Conservation (phyloP, 2,888 invertebrate genomes). For the Dorcus parallelipipedus region DNA sequence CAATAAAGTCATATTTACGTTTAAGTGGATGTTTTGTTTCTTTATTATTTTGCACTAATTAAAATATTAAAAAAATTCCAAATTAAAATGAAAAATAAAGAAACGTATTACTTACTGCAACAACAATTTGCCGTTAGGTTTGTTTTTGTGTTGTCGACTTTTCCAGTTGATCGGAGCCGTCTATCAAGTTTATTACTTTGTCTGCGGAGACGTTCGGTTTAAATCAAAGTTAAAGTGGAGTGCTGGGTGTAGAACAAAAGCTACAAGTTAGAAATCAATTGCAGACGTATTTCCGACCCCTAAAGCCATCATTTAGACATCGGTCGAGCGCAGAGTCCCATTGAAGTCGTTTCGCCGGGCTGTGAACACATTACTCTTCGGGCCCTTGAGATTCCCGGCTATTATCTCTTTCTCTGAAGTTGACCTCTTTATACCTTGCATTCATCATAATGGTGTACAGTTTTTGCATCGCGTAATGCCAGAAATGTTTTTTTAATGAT, state of each 20-base stretch:
- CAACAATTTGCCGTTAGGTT: no score
- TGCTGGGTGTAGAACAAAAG: slow-evolving; percentile 9
- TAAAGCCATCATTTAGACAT: slow-evolving; percentile 29
- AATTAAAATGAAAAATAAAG: no score
- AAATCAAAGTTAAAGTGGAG: slow-evolving; percentile 1
- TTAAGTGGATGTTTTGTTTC: no score
- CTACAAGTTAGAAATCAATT: slow-evolving; percentile 27
- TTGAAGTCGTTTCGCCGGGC: slow-evolving; percentile 25
- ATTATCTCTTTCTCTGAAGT: slow-evolving; percentile 16
- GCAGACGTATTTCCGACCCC: slow-evolving; percentile 22
- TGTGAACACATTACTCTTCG: slow-evolving; percentile 28
- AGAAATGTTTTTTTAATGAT: neutral
- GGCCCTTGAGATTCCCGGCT: slow-evolving; percentile 20
- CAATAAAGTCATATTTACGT: no score
- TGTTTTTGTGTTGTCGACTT: no score
- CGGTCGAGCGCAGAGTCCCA: slow-evolving; percentile 24
- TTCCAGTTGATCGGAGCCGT: neutral
- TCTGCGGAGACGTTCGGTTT: neutral
- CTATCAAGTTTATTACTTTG: neutral
- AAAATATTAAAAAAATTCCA: no score
- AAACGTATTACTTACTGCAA: no score
- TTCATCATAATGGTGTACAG: neutral
- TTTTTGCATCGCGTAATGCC: neutral
- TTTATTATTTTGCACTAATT: no score
- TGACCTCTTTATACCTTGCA: slow-evolving; percentile 14